Evolutionary conservation across 1,140 invertebrate genomes (phyloP).

Genomic region (Drosophila bifasciata): DNA sequence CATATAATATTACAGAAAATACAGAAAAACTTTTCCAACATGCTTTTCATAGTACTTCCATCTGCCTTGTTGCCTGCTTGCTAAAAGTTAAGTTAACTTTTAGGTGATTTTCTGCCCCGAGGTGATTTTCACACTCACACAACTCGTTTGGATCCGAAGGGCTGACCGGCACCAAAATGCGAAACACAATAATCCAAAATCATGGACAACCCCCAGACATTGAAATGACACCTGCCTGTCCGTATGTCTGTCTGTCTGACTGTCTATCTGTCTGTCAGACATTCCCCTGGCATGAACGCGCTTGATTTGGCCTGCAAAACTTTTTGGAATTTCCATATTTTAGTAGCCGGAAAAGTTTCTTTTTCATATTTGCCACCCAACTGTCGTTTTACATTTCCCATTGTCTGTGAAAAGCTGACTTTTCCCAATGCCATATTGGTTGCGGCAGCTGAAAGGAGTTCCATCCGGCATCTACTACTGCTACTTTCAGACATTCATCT

Average conservation of each 20-base stretch:
- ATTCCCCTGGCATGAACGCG: constrained; percentile 17
- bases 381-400: constrained; percentile 34
- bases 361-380: constrained; percentile 35
- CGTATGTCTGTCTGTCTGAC: constrained; percentile 11
- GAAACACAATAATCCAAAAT: constrained; percentile 77
- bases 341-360: constrained; percentile 50
- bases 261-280: constrained; percentile 40
- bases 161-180: constrained; percentile 45
- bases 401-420: constrained; percentile 45
- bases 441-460: constrained; percentile 24
- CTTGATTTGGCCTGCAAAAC: constrained; percentile 50
- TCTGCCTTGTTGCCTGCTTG: constrained; percentile 17
- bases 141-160: constrained; percentile 36
- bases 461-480: neutral
- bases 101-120: constrained; percentile 21
- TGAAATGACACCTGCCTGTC: constrained; percentile 67
- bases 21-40: constrained; percentile 52
- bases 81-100: constrained; percentile 10
- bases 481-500: constrained; percentile 39
- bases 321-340: constrained; percentile 55
- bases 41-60: constrained; percentile 21
- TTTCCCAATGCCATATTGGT: constrained; percentile 18
- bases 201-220: constrained; percentile 60
- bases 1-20: constrained; percentile 33
- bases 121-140: constrained; percentile 27